Base-by-base conservation (phyloP, 2,888 invertebrate species). In the Apotomis turbidana region DNA sequence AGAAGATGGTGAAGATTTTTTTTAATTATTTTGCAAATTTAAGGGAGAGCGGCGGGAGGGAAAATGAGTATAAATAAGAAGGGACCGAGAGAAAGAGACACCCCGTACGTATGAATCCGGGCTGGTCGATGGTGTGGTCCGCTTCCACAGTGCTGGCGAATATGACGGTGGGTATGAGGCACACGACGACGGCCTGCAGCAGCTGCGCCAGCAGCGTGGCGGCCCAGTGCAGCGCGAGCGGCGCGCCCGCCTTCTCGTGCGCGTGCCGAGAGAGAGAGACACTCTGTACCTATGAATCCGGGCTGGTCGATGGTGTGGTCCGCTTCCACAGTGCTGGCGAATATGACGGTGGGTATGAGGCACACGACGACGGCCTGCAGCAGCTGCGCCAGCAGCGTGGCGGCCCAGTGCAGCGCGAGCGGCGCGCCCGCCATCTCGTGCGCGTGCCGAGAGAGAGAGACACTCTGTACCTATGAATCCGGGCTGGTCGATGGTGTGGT, bases 231-330 rank as follows among this genome's bases (percentile, higher is more conserved):
- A 87, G 84, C 1, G 83, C 73, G 0, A 93, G 88, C 0, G 94
- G 88, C 5, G 95, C 90, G 2, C 95, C 94, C 3, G 94, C 91
- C 94, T 95, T 94, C 52, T 91, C 87, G 81, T 96, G 95, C 54
- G 96, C 81, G 69, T 94, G 94, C 74, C 95, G 94, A 60, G 95
- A 91, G 52, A 94, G 94, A 13, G 91, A 91, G 0, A 86, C 82
- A 58, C 94, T 87, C 81, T 96, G 96, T 51, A 87, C 86, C 62
- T 94, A 90, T 0, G 96, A 15, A 15, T 15, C 15, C 15, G 15
- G 15, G 15, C 15, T 15, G 15, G 15, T 15, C 15, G 15, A 15
- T 15, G 15, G 15, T 15, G 15, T 15, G 15, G 15, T 15, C 15
- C 15, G 15, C 15, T 15, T 15, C 15, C 15, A 15, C 15, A 15